A percentile compares a stretch with the other conserved stretches of the same genome.
Conservation (phyloP, 2,797 vertebrate species). For the Sus cebifrons region DNA sequence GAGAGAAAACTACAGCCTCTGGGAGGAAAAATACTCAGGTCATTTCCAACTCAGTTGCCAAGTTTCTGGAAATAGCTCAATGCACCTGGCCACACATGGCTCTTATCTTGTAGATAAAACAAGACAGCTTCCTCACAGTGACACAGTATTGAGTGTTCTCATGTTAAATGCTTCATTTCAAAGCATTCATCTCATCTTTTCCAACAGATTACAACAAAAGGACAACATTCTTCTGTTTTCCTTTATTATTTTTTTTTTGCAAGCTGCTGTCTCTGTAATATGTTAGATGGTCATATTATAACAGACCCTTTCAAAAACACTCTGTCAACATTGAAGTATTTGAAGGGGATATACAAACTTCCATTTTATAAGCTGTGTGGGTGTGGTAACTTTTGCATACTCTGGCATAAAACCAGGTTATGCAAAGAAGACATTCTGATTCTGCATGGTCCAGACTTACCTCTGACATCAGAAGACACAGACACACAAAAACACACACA, state of each 20-base stretch:
- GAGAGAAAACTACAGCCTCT: slow-evolving; percentile 59
- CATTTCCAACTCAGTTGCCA: neutral
- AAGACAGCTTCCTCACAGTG: neutral
- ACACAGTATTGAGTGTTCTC: neutral
- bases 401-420: slow-evolving; percentile 6
- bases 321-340: neutral
- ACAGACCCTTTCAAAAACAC: neutral
- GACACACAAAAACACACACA: neutral
- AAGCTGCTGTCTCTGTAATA: neutral
- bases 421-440: neutral
- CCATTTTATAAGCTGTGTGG: neutral
- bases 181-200: slow-evolving; percentile 28
- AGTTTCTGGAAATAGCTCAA: slow-evolving; percentile 61
- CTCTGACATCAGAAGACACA: neutral
- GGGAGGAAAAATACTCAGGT: slow-evolving; percentile 20
- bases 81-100: slow-evolving; percentile 49
- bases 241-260: neutral
- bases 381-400: neutral
- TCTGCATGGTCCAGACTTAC: neutral
- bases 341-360: neutral
- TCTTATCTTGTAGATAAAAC: slow-evolving; percentile 65
- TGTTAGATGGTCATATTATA: slow-evolving; percentile 53
- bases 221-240: slow-evolving; percentile 52
- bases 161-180: slow-evolving; percentile 63
- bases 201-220: slow-evolving; percentile 27